Percentiles rank a stretch among this genome's conserved stretches.
These are phyloP conservation scores for Drosophila birchii DNA, from an alignment of 2,888 invertebrate genomes.

Conservation along the genomic window DNA sequence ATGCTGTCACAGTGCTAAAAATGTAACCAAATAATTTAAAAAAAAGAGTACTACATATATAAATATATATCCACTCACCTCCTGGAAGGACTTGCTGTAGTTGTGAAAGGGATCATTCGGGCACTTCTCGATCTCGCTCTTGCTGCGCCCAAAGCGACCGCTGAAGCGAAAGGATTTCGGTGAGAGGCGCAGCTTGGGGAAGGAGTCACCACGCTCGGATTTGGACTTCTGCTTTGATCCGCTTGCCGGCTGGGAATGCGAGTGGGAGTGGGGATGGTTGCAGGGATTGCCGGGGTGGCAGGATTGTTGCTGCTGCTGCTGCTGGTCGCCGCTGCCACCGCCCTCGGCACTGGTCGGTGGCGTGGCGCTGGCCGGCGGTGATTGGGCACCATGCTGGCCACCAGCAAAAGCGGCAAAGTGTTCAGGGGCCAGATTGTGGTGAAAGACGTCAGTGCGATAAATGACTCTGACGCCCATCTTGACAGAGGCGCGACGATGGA, in stretches of 20 bases:
- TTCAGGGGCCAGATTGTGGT: conserved; percentile 71
- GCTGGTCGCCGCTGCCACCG: not conserved
- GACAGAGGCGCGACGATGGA: conserved; percentile 91
- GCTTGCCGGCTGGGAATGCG: conserved; percentile 20
- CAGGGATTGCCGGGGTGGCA: not conserved
- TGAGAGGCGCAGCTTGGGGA: conserved; percentile 83
- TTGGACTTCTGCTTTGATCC: conserved; percentile 68
- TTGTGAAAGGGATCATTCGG: conserved; percentile 82
- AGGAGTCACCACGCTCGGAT: conserved; percentile 83
- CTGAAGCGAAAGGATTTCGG: conserved; percentile 84
- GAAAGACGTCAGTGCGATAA: conserved; percentile 86
- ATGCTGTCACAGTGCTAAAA: conserved; percentile 64
- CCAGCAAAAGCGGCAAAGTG: conserved; percentile 75
- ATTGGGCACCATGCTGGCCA: conserved; percentile 59
- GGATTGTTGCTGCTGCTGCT: conserved; percentile 50
- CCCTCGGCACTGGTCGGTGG: conserved; percentile 49
- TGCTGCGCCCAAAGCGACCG: conserved; percentile 84
- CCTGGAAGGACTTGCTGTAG: conserved; percentile 84
- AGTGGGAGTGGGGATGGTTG: conserved; percentile 24
- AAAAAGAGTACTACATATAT: not conserved
- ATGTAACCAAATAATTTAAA: not conserved
- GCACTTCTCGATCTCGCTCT: conserved; percentile 83
- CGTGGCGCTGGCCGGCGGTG: conserved; percentile 69
- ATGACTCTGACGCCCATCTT: conserved; percentile 94
- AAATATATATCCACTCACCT: conserved; percentile 68